Evolutionary conservation across 2,797 vertebrate species (phyloP).

Genomic region (Epinephelus malabaricus): DNA sequence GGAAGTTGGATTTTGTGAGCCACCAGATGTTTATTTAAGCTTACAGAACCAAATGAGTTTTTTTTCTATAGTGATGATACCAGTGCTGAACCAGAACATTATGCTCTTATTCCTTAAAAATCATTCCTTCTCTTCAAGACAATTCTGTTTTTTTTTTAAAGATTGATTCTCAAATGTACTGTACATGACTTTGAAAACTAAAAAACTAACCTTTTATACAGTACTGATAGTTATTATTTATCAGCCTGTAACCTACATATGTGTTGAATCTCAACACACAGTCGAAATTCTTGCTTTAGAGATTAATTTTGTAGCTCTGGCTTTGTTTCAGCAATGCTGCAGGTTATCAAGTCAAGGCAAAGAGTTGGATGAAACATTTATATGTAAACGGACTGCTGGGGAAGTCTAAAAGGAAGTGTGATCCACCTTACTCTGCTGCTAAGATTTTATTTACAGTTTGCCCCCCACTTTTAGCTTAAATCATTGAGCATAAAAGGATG

Average conservation of each 20-base stretch:
- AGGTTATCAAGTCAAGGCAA: conserved; percentile 8
- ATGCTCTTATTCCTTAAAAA: neutral
- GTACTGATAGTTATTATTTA: too few relatives aligned
- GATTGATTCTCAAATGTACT: neutral
- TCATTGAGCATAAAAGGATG: neutral
- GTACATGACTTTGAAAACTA: neutral
- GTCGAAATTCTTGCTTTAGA: neutral
- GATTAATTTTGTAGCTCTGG: neutral
- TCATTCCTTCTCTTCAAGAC: neutral
- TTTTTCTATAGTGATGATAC: conserved; percentile 1
- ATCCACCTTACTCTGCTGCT: too few relatives aligned
- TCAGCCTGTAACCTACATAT: neutral
- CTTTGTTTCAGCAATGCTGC: conserved; percentile 4
- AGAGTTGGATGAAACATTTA: neutral
- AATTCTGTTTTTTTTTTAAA: too few relatives aligned
- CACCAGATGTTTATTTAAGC: conserved; percentile 29
- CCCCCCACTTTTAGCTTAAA: neutral
- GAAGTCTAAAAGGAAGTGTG: neutral
- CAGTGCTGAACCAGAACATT: neutral
- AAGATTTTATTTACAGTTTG: too few relatives aligned
- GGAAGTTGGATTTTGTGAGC: conserved; percentile 7
- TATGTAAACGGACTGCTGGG: neutral
- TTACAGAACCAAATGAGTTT: conserved; percentile 18
- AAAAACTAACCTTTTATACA: too few relatives aligned
- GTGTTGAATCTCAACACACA: neutral